Evolutionary conservation across 2,113 vertebrate species (phyloP), one percentile per base, ranked within the genome.

Genomic region (Cyrtonyx montezumae): DNA sequence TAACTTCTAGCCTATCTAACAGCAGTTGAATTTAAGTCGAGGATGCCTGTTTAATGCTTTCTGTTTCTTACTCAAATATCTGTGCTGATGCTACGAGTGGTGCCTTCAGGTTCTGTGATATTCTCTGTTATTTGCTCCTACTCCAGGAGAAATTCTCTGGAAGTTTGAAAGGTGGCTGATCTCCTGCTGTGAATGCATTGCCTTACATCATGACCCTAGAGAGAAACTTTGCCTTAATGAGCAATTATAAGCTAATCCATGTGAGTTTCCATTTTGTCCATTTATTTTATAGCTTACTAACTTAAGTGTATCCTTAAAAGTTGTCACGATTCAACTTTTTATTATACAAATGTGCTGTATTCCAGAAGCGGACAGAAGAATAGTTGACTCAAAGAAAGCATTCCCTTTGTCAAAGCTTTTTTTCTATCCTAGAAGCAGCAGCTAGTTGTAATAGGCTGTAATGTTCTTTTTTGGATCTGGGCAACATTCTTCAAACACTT

Each of bases 401-500:
- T 49, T 89, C n/a, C 40, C 81, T 70, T 4, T 63, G 59, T 40
- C 75, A 61, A 23, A 82, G 63, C 4, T 62, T 91, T 53, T 84
- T 77, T 77, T 74, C 84, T 92, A 6, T n/a, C 77, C 46, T 59
- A 56, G 37, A 43, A 95, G 66, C 28, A 68, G 43, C 65, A 84
- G 46, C 67, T 74, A 46, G 32, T 30, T 94, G 78, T 45, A 89
- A 42, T 36, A 71, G 75, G 79, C 87, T 82, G 79, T 42, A 70
- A 61, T 85, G 79, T 2, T 56, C 40, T 76, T 69, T 69, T 89
- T 83, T 87, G 68, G 71, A 87, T 87, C 42, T n/a, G 49, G 56
- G 74, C 17, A 56, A 51, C 75, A 82, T 91, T 93, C 84, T 75
- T 89, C 42, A 94, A 51, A 90, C 70, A 32, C 65, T 85, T 92